Conservation (phyloP, 2,888 invertebrate genomes). For the Choreutis nemorana region DNA sequence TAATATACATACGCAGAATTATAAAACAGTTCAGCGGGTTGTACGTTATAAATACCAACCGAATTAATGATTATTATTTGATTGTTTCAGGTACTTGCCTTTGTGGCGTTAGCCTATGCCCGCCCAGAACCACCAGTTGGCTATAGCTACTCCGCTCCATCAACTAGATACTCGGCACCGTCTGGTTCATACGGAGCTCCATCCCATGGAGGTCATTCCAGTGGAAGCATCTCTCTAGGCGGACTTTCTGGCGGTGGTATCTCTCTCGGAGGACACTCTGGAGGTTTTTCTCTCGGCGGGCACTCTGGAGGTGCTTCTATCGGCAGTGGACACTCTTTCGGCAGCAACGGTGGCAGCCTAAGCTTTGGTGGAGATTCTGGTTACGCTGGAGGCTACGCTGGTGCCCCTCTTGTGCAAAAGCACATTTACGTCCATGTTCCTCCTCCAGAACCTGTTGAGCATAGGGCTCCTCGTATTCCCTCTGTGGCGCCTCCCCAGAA, state of each 20-base stretch:
- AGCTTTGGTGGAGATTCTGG: conserved; percentile 39
- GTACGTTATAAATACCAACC: not conserved
- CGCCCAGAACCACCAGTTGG: conserved; percentile 61
- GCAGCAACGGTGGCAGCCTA: conserved; percentile 22
- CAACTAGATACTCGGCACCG: conserved; percentile 26
- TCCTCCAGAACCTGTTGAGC: conserved; percentile 84
- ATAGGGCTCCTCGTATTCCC: conserved; percentile 70
- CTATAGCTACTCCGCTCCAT: conserved; percentile 53
- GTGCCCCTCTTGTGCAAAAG: conserved; percentile 77
- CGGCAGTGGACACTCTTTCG: conserved; percentile 18
- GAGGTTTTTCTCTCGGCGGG: conserved; percentile 18
- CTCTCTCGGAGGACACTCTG: conserved; percentile 23
- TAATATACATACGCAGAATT: too few relatives aligned
- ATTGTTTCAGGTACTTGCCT: conserved; percentile 52
- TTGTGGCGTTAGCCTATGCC: conserved; percentile 52
- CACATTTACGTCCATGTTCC: conserved; percentile 92
- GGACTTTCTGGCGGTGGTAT: conserved; percentile 30
- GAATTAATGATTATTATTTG: conserved; percentile 7
- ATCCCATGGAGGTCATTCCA: conserved; percentile 19
- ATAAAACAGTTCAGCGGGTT: too few relatives aligned
- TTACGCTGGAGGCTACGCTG: conserved; percentile 45
- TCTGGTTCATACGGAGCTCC: conserved; percentile 33
- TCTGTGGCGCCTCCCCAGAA: conserved; percentile 80
- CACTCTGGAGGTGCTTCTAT: conserved; percentile 16
- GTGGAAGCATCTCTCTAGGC: conserved; percentile 29